Conservation (phyloP, 1,140 invertebrate species). For the Brachionus plicatilis region DNA sequence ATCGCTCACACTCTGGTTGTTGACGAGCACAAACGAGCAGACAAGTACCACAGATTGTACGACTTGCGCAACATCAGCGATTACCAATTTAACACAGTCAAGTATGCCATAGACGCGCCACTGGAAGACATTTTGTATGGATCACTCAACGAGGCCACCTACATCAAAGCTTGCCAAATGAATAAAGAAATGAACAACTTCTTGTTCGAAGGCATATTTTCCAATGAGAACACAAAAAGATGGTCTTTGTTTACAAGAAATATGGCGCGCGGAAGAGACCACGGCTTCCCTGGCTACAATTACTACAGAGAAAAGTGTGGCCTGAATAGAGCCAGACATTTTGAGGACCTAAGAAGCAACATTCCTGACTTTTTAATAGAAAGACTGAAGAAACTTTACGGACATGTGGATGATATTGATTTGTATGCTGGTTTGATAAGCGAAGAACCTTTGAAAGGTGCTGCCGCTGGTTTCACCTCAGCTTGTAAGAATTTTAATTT, state of each 20-base stretch:
- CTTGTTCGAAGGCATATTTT: not conserved
- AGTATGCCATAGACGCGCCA: not conserved
- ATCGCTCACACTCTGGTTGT: not conserved
- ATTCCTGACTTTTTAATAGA: not conserved
- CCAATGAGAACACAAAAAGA: not conserved
- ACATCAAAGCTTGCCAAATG: not conserved
- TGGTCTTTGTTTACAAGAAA: slow-evolving; percentile 78
- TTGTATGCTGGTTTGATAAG: slow-evolving; percentile 64
- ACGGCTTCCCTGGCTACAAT: slow-evolving; percentile 83
- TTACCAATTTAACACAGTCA: not conserved
- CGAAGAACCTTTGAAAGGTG: slow-evolving; percentile 73
- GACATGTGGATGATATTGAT: slow-evolving; percentile 43
- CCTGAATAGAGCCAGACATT: slow-evolving; percentile 7
- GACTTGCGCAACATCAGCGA: not conserved
- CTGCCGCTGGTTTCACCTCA: slow-evolving; percentile 85
- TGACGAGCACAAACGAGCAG: not conserved
- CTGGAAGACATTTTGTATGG: not conserved
- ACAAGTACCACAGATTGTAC: not conserved
- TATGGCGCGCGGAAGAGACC: slow-evolving; percentile 86
- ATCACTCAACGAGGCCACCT: not conserved
- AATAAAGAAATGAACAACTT: slow-evolving; percentile 1
- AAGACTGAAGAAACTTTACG: not conserved
- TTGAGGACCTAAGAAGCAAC: slow-evolving; percentile 60
- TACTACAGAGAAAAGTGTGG: slow-evolving; percentile 81
- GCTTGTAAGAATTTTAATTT: slow-evolving; percentile 62